Percentiles rank a stretch among this genome's conserved stretches.
Evolutionary conservation across 1,140 invertebrate species (phyloP).

Genomic region (Drosophila fuyamai): DNA sequence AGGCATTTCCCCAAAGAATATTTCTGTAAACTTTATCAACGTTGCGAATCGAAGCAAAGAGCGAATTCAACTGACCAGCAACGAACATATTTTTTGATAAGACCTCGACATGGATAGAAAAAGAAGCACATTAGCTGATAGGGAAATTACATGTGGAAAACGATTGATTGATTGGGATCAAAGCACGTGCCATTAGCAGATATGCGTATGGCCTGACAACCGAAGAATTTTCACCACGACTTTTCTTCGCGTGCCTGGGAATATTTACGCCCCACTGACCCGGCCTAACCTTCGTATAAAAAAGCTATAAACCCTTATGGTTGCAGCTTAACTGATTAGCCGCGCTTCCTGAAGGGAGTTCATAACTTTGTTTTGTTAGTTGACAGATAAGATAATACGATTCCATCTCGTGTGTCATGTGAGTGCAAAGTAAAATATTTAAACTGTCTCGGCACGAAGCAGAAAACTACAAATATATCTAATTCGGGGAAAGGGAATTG

Average conservation of each 20-base stretch:
- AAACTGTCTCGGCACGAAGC: slow-evolving; percentile 3
- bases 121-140: slow-evolving; percentile 32
- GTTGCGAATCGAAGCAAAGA: slow-evolving; percentile 28
- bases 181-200: slow-evolving; percentile 23
- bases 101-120: background rate
- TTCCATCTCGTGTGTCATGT: slow-evolving; percentile 39
- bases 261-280: slow-evolving; percentile 43
- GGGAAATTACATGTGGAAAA: slow-evolving; percentile 22
- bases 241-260: slow-evolving; percentile 4
- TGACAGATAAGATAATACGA: slow-evolving; percentile 41
- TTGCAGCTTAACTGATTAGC: slow-evolving; percentile 18
- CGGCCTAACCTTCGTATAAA: slow-evolving; percentile 28
- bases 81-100: background rate
- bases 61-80: slow-evolving; percentile 38
- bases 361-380: slow-evolving; percentile 45
- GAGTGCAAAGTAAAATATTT: slow-evolving; percentile 57
- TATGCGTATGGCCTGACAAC: slow-evolving; percentile 22
- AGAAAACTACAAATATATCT: slow-evolving; percentile 17
- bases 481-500: slow-evolving; percentile 3
- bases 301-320: slow-evolving; percentile 15
- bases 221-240: background rate
- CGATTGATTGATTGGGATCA: slow-evolving; percentile 40
- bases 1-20: slow-evolving; percentile 59
- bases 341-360: slow-evolving; percentile 49
- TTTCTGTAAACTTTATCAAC: slow-evolving; percentile 9